Base-by-base conservation (phyloP, 1,140 invertebrate species). In the Drosophila guanche region DNA sequence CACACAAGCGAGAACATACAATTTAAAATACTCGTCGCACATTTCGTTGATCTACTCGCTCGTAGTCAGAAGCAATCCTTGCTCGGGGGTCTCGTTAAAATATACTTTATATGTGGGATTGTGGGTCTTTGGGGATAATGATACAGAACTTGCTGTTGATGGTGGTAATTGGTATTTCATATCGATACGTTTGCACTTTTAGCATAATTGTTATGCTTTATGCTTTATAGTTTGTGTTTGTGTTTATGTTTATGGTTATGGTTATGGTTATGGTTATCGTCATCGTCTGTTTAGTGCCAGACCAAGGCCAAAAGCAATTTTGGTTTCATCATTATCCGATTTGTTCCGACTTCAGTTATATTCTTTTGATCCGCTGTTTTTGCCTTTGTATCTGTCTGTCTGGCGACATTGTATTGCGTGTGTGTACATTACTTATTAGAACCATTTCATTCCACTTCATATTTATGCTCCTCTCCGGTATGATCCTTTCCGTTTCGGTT, bases 271-370 rank as follows among this genome's bases (percentile, higher is more conserved):
- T 33, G 59, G 48, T 41, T 41, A 61, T 61, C 40, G 37, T 33
- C 33, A 37, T 37, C 40, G 58, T 61, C 58, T 53, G 58, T 61
- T 61, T 62, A 67, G 54, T 53, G 60, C 50, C 65, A 66, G 65
- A 67, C 54, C 61, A 66, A 55, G 63, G 65, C 65, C 65, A 68
- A 68, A 66, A 68, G 65, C 60, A 63, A 57, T 46, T 56, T 56
- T 20, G 41, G n/a, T 43, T 16, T 45, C 22, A 45, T 46, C 42
- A 56, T 56, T 48, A 56, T 56, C 27, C 22, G 20, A 48, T 42
- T 55, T 54, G 43, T 61, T 61, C 51, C 58, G 16, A 22, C 25
- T 55, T 53, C 43, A 37, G 41, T 67, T 48, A 63, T 47, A 65
- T 53, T 45, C 40, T 29, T 20, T 51, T 43, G 62, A 62, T 23